These are phyloP conservation scores for Polietes domitor DNA, from an alignment of 2,888 invertebrate species.

Conservation along the genomic window DNA sequence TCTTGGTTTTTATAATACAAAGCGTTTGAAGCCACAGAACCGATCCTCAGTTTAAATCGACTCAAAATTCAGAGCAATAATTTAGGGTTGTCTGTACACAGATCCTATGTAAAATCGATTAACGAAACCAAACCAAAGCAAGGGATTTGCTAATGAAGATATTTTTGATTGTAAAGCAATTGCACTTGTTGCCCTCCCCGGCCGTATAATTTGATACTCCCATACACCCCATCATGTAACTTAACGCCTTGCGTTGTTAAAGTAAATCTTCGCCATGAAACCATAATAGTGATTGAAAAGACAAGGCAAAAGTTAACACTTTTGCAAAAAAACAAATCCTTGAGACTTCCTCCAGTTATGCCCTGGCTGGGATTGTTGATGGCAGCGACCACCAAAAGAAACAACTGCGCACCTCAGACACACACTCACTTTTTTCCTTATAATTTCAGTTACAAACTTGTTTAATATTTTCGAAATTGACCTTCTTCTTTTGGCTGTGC, in stretches of 20 bases:
- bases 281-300: conserved; percentile 58
- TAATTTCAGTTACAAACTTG: conserved; percentile 53
- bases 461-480: conserved; percentile 61
- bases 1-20: too few species aligned
- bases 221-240: conserved; percentile 63
- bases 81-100: too few species aligned
- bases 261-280: conserved; percentile 38
- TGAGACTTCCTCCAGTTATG: conserved; percentile 64
- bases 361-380: neutral
- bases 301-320: conserved; percentile 45
- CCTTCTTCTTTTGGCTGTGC: conserved; percentile 61
- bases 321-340: conserved; percentile 59
- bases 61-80: too few species aligned
- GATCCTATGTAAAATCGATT: too few species aligned
- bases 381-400: neutral
- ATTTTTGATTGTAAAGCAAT: neutral
- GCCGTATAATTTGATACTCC: conserved; percentile 46
- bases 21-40: too few species aligned
- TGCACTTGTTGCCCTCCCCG: conserved; percentile 53
- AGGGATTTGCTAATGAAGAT: neutral
- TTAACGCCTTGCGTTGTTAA: conserved; percentile 58
- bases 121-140: too few species aligned
- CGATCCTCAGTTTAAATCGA: too few species aligned
- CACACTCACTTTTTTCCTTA: conserved; percentile 54
- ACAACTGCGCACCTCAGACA: neutral